Evolutionary conservation across 1,140 invertebrate species (phyloP), one percentile per base, ranked within the genome.

Genomic region (Bombus breviceps): DNA sequence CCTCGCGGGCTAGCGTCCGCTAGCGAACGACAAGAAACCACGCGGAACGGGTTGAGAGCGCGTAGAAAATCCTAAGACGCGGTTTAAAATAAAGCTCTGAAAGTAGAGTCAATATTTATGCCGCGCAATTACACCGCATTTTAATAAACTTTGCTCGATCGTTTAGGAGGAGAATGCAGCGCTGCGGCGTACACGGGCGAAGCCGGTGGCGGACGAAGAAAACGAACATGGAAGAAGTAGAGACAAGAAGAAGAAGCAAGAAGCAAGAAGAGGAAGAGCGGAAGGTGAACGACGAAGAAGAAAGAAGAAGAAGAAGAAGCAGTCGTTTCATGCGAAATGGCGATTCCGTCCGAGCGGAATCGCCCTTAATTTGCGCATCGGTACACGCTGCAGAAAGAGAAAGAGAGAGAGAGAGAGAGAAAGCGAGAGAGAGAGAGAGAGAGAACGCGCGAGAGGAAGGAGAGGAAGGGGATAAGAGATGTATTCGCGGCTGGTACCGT

Each of bases 301-400:
- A 37, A 5, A 57, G 10, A 32, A 75, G 34, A 34, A 66, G 34
- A 47, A 53, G 47, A 53, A 53, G 47, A 53, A 53, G 47, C 47
- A 86, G 85, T 89, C 87, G 87, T 89, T 89, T 80, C 76, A 86
- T 89, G 87, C 87, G 87, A 89, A 89, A 89, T 84, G 81, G 88
- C 85, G 85, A 90, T 90, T 90, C 85, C 85, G 81, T 59, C 73
- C 88, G 73, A 71, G 39, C 81, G 85, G 88, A 90, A 90, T 90
- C 85, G 89, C 88, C 89, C 89, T 90, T 90, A 90, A 90, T 90
- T 90, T 90, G 88, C 89, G 88, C 89, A 89, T 89, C 88, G 88
- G 76, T 76, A 25, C 66, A 15, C 53, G 85, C 66, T 69, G 34
- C 47, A 39, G 53, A 59, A 28, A 37, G 32, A 57, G 34, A 39